Conservation (phyloP, 2,888 invertebrate species). For the Tenthredo amoena region DNA sequence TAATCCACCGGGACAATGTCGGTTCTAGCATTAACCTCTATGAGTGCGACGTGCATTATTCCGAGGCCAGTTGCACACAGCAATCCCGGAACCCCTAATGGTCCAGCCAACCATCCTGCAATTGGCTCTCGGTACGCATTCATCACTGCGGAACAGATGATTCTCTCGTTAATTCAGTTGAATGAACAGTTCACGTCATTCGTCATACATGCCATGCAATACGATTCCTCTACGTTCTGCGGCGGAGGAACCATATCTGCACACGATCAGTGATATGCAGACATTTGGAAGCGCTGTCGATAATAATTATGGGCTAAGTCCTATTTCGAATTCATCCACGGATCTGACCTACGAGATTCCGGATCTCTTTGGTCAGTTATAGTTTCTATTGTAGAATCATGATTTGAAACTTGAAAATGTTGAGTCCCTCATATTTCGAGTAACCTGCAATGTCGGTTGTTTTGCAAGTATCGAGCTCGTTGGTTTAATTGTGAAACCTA, state of each 20-base stretch:
- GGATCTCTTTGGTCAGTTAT: not conserved
- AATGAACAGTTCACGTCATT: not conserved
- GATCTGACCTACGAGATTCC: too few species aligned
- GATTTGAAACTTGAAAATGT: too few species aligned
- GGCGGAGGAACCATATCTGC: not conserved
- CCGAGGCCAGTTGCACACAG: slow-evolving; percentile 72
- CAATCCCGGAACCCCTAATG: slow-evolving; percentile 77
- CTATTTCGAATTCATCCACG: too few species aligned
- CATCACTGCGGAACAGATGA: not conserved
- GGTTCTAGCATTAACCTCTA: slow-evolving; percentile 55
- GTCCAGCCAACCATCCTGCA: slow-evolving; percentile 78
- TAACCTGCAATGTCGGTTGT: too few species aligned
- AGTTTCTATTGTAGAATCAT: too few species aligned
- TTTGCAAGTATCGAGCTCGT: too few species aligned
- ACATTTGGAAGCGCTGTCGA: not conserved
- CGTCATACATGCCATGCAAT: not conserved
- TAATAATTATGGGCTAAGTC: too few species aligned
- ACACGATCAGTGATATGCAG: not conserved
- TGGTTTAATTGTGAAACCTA: too few species aligned
- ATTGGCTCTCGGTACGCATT: slow-evolving; percentile 72
- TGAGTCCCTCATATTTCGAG: too few species aligned
- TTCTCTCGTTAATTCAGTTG: not conserved
- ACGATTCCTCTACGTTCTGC: not conserved
- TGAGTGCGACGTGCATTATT: slow-evolving; percentile 74
- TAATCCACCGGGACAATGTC: slow-evolving; percentile 63